These are phyloP conservation scores for Teleiodes luculella DNA, from an alignment of 2,888 invertebrate species.

Conservation along the genomic window DNA sequence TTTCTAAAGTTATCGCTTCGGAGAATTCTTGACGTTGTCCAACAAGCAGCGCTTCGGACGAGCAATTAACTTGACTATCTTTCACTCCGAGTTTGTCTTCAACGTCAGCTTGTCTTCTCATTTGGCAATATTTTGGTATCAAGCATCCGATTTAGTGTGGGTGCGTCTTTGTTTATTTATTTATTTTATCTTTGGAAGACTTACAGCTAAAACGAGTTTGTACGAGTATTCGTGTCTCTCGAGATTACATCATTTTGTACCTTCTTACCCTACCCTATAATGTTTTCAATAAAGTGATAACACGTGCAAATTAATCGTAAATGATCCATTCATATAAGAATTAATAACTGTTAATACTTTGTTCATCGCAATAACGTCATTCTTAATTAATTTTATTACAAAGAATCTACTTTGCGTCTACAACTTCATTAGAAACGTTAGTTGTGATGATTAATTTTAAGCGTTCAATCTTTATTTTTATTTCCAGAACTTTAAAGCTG, in stretches of 20 bases:
- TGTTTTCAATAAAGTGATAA: conserved; percentile 2
- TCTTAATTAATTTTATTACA: conserved; percentile 17
- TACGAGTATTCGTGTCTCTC: neutral
- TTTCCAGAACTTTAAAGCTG: neutral
- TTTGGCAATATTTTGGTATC: neutral
- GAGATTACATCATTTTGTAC: neutral
- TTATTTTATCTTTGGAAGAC: too few relatives aligned
- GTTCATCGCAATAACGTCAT: conserved; percentile 21
- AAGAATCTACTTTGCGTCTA: conserved; percentile 17
- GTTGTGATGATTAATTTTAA: conserved; percentile 6
- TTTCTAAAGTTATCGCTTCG: conserved; percentile 3
- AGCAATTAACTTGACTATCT: conserved; percentile 7
- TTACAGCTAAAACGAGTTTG: too few relatives aligned
- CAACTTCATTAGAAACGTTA: conserved; percentile 20
- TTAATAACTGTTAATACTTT: conserved; percentile 21
- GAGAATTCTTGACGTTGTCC: neutral
- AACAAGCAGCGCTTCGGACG: neutral
- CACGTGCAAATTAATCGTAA: conserved; percentile 6
- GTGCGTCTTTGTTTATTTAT: neutral
- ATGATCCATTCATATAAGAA: conserved; percentile 11
- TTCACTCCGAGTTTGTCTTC: neutral
- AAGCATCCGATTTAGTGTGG: neutral
- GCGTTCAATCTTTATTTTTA: conserved; percentile 14
- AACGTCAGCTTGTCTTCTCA: neutral
- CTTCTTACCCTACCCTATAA: neutral